Percentiles rank a stretch among this genome's conserved stretches.
Conservation (phyloP, 2,888 invertebrate species). For the Hyposoter dolosus region DNA sequence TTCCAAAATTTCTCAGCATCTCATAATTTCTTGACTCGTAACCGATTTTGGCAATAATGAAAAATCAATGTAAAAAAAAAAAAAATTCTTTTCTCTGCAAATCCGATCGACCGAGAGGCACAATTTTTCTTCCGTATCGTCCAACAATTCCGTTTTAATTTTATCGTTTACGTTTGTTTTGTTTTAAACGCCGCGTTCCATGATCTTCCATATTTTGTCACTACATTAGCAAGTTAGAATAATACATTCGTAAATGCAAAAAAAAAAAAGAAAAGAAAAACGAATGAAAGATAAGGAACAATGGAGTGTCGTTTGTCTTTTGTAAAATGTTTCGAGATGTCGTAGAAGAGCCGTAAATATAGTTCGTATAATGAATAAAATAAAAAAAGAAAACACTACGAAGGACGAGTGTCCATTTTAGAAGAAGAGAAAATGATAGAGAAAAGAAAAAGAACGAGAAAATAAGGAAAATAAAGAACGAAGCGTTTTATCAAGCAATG, state of each 20-base stretch:
- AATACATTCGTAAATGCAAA: constrained; percentile 55
- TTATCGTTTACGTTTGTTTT: constrained; percentile 18
- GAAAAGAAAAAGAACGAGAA: not conserved
- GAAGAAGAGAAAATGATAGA: constrained; percentile 19
- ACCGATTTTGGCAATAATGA: constrained; percentile 45
- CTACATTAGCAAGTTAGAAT: constrained; percentile 62
- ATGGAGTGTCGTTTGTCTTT: constrained; percentile 70
- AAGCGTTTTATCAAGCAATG: constrained; percentile 69
- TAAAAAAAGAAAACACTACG: constrained; percentile 49
- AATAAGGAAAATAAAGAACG: not conserved
- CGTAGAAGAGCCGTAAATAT: constrained; percentile 64
- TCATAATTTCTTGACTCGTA: constrained; percentile 29
- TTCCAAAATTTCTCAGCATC: constrained; percentile 3
- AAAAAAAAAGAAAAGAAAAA: constrained; percentile 49
- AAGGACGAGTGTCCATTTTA: constrained; percentile 59
- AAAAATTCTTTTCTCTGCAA: not conserved
- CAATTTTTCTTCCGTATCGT: constrained; percentile 37
- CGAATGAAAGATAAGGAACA: constrained; percentile 37
- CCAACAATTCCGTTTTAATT: constrained; percentile 23
- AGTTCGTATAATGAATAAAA: constrained; percentile 57
- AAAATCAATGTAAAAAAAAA: constrained; percentile 28
- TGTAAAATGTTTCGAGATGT: constrained; percentile 72
- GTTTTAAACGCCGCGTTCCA: constrained; percentile 61
- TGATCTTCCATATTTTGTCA: constrained; percentile 67
- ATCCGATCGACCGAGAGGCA: not conserved